Conservation (phyloP, 37 sponge, comb jelly and placozoan genomes). For the Chondrilla cf. caribensis region DNA sequence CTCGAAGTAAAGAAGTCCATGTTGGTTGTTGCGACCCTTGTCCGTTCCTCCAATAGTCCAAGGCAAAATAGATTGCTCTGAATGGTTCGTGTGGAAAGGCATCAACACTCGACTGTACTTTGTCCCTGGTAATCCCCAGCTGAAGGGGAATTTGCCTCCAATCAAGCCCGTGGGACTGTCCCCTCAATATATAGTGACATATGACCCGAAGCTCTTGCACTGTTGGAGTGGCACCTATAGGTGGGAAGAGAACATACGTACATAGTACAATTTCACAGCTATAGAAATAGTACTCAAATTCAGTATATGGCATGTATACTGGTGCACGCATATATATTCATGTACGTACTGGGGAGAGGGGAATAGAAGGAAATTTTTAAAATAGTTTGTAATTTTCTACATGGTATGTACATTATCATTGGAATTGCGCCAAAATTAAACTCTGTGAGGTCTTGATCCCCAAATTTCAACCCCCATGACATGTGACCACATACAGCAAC, state of each 20-base stretch:
- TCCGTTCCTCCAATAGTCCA: neutral
- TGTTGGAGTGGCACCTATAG: neutral
- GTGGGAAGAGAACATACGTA: neutral
- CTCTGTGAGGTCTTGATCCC: too few relatives aligned
- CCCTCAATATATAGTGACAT: neutral
- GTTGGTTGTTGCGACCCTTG: neutral
- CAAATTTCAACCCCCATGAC: too few relatives aligned
- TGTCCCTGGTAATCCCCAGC: neutral
- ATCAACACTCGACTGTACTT: neutral
- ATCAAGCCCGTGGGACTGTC: neutral
- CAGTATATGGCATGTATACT: too few relatives aligned
- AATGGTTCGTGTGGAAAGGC: neutral
- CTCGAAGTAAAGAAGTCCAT: neutral
- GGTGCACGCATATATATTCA: too few relatives aligned
- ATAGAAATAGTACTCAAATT: too few relatives aligned
- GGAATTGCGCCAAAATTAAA: too few relatives aligned
- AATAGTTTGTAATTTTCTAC: too few relatives aligned
- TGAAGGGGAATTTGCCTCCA: neutral
- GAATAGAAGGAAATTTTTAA: too few relatives aligned
- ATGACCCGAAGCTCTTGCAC: neutral
- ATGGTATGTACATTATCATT: too few relatives aligned
- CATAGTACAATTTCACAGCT: too few relatives aligned
- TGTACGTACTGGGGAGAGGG: too few relatives aligned
- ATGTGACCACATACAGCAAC: too few relatives aligned
- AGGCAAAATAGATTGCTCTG: neutral